Evolutionary conservation across 2,888 invertebrate genomes (phyloP).

Genomic region (Ptilodon capucinus): DNA sequence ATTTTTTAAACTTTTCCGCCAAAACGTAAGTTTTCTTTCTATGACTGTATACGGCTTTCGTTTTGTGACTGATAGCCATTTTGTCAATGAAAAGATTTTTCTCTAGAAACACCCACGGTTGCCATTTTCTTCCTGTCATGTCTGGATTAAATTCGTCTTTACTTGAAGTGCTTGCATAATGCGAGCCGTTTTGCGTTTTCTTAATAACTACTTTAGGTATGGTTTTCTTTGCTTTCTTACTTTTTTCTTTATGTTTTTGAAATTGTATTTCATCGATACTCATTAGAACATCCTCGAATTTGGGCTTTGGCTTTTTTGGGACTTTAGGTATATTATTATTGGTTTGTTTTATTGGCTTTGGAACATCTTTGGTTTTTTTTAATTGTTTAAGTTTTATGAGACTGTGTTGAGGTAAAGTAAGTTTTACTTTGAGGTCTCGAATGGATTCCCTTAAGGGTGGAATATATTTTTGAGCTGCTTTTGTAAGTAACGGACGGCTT

Average conservation of each 20-base stretch:
- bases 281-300: slow-evolving; percentile 79
- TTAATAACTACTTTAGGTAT: slow-evolving; percentile 79
- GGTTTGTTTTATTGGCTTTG: slow-evolving; percentile 51
- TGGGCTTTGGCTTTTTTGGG: slow-evolving; percentile 71
- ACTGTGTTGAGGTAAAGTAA: slow-evolving; percentile 70
- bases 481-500: slow-evolving; percentile 67
- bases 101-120: slow-evolving; percentile 77
- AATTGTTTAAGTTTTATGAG: slow-evolving; percentile 68
- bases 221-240: slow-evolving; percentile 58
- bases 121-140: slow-evolving; percentile 77
- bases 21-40: slow-evolving; percentile 67
- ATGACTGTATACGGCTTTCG: slow-evolving; percentile 65
- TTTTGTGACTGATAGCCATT: slow-evolving; percentile 70
- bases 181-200: slow-evolving; percentile 72
- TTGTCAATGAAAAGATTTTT: slow-evolving; percentile 72
- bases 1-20: slow-evolving; percentile 69
- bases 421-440: slow-evolving; percentile 70
- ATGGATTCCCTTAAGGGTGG: slow-evolving; percentile 69
- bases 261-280: slow-evolving; percentile 76
- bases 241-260: slow-evolving; percentile 68
- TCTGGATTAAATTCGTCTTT: slow-evolving; percentile 66
- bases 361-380: slow-evolving; percentile 63
- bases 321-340: slow-evolving; percentile 37
- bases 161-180: slow-evolving; percentile 68
- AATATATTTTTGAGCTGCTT: slow-evolving; percentile 79